Conservation (phyloP, 1,140 invertebrate genomes). For the Bombus pyrosoma region DNA sequence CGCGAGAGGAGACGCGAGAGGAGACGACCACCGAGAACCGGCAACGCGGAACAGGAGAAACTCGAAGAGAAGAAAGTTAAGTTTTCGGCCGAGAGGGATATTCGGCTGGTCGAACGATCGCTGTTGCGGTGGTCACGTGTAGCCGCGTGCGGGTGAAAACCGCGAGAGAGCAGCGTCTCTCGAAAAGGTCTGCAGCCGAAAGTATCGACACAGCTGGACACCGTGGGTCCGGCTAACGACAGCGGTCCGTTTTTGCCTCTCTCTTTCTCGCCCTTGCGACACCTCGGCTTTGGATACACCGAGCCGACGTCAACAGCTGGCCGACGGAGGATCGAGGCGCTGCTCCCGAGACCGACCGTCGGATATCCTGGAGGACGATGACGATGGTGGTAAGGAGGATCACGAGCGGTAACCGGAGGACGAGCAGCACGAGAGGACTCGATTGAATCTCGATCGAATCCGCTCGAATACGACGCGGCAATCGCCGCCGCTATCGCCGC, state of each 20-base stretch:
- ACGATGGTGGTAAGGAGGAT: slow-evolving; percentile 37
- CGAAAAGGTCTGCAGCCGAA: neutral
- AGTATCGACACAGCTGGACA: too few relatives aligned
- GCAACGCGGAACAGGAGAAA: slow-evolving; percentile 38
- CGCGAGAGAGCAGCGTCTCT: slow-evolving; percentile 35
- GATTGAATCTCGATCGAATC: slow-evolving; percentile 44
- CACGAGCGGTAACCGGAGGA: slow-evolving; percentile 40
- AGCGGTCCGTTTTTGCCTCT: neutral
- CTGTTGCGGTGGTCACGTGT: slow-evolving; percentile 51
- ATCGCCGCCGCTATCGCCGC: neutral
- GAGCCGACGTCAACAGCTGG: neutral
- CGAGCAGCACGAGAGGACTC: slow-evolving; percentile 57
- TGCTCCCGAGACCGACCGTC: neutral
- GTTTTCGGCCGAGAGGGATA: slow-evolving; percentile 33
- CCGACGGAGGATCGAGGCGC: neutral
- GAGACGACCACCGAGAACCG: neutral
- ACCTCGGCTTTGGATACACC: neutral
- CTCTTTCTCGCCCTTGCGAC: neutral
- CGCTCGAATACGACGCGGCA: neutral
- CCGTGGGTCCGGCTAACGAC: neutral
- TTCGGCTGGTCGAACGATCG: slow-evolving; percentile 33
- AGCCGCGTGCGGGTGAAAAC: slow-evolving; percentile 31
- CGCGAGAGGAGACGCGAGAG: neutral
- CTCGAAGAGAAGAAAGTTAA: slow-evolving; percentile 57
- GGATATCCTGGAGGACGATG: slow-evolving; percentile 45